Base-by-base conservation (phyloP, 2,888 invertebrate species). In the Beris morrisii region DNA sequence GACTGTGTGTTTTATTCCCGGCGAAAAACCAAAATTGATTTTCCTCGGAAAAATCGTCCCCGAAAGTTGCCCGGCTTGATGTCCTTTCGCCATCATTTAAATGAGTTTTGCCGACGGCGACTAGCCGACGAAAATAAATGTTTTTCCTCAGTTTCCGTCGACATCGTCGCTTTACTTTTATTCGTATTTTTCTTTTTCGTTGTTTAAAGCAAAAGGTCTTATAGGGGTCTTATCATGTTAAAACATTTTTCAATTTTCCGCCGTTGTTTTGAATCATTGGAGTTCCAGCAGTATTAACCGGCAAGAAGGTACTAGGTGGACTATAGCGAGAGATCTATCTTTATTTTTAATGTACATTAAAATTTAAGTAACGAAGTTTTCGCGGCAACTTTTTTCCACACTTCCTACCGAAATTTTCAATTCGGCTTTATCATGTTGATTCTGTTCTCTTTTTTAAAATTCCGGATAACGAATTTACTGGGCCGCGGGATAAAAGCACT, bases 301-400 rank as follows among this genome's bases (percentile, higher is more conserved):
- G 48, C n/a, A n/a, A 11, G 15, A 48, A 48, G 48, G 15, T 22
- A 22, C 22, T 48, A 48, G 11, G 13, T 11, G 4, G 6, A 48
- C 5, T n/a, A 6, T 48, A n/a, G 7, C 15, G n/a, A 12, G 48
- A n/a, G 15, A 5, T 12, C 22, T n/a, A 30, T 58, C 31, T 44
- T n/a, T 12, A n/a, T 45, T 58, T 45, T 58, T 45, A 58, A 45
- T 58, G 58, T 46, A 28, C 58, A 58, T 58, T 58, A 44, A 46
- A 58, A 58, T 45, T 58, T 58, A 58, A 58, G 58, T 58, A 45
- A 58, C 30, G 58, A 58, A 58, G 45, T 58, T 58, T 58, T 22
- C 22, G 11, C 43, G 52, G 12, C 28, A 7, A 52, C 7, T 38
- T 38, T 38, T 5, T 38, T 38, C 38, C 9, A 7, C 38, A 5